Evolutionary conservation across 2,113 vertebrate species (phyloP), one percentile per base, ranked within the genome.

Genomic region (Riparia riparia): DNA sequence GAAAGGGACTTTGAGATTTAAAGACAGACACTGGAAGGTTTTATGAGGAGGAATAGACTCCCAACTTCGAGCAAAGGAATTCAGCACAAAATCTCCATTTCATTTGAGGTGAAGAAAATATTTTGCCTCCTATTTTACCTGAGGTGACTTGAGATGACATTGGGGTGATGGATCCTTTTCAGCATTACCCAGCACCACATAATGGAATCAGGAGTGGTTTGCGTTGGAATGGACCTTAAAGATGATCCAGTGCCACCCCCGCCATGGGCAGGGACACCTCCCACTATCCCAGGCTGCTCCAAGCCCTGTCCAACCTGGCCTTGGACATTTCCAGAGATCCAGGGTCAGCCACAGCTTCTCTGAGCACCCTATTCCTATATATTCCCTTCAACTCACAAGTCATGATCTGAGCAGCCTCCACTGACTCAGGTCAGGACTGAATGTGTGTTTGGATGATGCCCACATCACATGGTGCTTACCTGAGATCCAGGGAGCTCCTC

Each of bases 271-370:
- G 47, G 54, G 41, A 42, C 49, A 61, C 1, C 6, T 90, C 0
- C 29, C 29, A 31, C 20, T 7, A 0, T 14, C 20, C 25, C 41
- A 54, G 41, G 6, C 0, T 28, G 47, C 3, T 76, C 63, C 64
- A 69, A 61, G 4, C 32, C 32, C 45, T 0, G 0, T 61, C 47
- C 63, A 69, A 0, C 41, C 25, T 63, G 41, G 21, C 29, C 63
- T 63, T 22, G 56, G 41, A 2, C 41, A 19, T 9, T 63, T 1
- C 56, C 71, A 83, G 53, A n/a, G 9, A 9, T 51, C 21, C 45
- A 41, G 34, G 17, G 17, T 3, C 14, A 69, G 25, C 14, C 25
- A 12, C 79, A 54, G n/a, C 10, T 63, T 0, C 31, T 49, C 41
- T 41, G 29, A n/a, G 0, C 5, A n/a, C 0, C 7, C 24, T 19